Conservation (phyloP, 2,113 vertebrate species). For the Macrotis lagotis region DNA sequence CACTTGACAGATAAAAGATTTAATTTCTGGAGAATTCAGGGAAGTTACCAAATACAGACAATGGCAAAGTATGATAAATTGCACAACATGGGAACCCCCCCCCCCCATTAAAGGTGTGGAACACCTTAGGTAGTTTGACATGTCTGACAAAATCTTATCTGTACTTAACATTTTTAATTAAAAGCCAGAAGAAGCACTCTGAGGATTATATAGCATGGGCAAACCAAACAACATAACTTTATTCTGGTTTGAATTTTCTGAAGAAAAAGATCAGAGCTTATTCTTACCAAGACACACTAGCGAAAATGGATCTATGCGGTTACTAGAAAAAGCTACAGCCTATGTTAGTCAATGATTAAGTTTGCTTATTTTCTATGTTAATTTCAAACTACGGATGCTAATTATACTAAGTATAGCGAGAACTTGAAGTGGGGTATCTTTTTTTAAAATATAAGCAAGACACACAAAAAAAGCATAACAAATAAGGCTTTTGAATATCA, state of each 20-base stretch:
- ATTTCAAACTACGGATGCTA: conserved; percentile 75
- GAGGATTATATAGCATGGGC: conserved; percentile 77
- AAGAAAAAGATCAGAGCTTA: conserved; percentile 68
- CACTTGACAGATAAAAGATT: conserved; percentile 75
- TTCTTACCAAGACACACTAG: conserved; percentile 76
- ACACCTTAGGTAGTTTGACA: conserved; percentile 76
- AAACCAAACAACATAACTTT: conserved; percentile 74
- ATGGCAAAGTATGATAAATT: conserved; percentile 83
- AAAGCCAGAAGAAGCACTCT: conserved; percentile 36
- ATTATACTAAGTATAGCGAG: conserved; percentile 75
- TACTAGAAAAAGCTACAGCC: conserved; percentile 77
- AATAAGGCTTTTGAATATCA: conserved; percentile 86
- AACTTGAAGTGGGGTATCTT: conserved; percentile 77
- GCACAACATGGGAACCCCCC: conserved; percentile 76
- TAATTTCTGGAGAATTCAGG: conserved; percentile 70
- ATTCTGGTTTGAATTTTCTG: conserved; percentile 64
- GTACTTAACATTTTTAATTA: background rate
- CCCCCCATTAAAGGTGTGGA: background rate
- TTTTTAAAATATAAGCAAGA: conserved; percentile 79
- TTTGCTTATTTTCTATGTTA: conserved; percentile 70
- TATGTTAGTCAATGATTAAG: conserved; percentile 77
- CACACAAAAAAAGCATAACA: conserved; percentile 80
- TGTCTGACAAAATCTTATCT: conserved; percentile 70
- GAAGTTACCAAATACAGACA: conserved; percentile 84
- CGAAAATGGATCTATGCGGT: conserved; percentile 71